Base-by-base conservation (phyloP, 2,888 invertebrate genomes). In the Mesorhabditis sp. region DNA sequence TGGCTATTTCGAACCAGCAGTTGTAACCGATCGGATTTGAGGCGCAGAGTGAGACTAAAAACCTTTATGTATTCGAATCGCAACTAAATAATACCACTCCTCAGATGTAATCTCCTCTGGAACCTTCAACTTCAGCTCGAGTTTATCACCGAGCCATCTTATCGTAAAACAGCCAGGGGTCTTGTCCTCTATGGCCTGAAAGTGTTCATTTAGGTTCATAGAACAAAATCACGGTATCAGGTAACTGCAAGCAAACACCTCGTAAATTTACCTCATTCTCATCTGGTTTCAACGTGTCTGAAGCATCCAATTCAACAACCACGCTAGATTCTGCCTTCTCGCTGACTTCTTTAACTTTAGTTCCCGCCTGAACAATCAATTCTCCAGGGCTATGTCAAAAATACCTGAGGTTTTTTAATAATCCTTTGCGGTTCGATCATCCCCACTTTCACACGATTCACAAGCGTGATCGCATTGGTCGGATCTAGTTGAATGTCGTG, bases 381-480 rank as follows among this genome's bases (percentile, higher is more conserved):
- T 28, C 28, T 28, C 28, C 28, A 28, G 28, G 28, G 28, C 28
- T 28, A 28, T 28, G 28, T 28, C 64, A n/a, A 13, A 4, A 50
- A 43, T 65, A 67, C 13, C 10, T 45, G 68, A 0, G 82, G 79
- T 28, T 67, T 69, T 63, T 79, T 80, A 10, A 69, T 58, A 5
- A 83, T 70, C 64, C 69, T 66, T 62, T 79, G 75, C 5, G 70
- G 42, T 58, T 72, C 72, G n/a, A 83, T 62, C 10, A 78, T 76
- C 5, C 81, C 83, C 66, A 80, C 74, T 10, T 70, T 65, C 41
- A 68, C 75, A n/a, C 79, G 72, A 62, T 83, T 83, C 42, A 72
- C 69, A 41, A 82, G 71, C 41, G 72, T 74, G 43, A 80, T 71
- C 4, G 76, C 74, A 45, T 77, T 73, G 66, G 68, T 73, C 4